Evolutionary conservation across 2,797 vertebrate species (phyloP).

Genomic region (Anniella stebbinsi): DNA sequence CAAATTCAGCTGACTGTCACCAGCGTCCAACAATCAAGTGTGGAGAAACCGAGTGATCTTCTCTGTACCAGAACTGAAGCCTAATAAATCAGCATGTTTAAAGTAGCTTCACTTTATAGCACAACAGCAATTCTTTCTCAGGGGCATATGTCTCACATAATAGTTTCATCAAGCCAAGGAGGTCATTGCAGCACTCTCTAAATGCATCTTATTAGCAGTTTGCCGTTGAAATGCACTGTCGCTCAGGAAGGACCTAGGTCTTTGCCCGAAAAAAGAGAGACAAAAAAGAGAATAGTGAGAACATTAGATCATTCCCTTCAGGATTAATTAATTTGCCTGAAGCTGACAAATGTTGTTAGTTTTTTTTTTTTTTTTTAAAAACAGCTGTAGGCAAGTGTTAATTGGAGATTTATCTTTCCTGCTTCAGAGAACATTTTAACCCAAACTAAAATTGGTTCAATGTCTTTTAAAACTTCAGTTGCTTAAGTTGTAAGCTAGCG

Average conservation of each 20-base stretch:
- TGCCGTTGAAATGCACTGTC: constrained; percentile 41
- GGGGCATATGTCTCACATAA: constrained; percentile 22
- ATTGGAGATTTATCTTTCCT: constrained; percentile 65
- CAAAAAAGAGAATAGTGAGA: constrained; percentile 56
- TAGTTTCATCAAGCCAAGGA: constrained; percentile 50
- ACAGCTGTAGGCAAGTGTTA: constrained; percentile 67
- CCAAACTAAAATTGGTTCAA: constrained; percentile 52
- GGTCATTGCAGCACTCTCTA: constrained; percentile 51
- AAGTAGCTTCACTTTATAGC: constrained; percentile 29
- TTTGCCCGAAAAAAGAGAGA: not conserved
- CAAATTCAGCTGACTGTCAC: not conserved
- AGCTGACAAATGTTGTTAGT: constrained; percentile 57
- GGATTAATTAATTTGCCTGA: constrained; percentile 71
- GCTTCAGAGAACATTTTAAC: constrained; percentile 57
- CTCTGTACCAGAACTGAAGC: constrained; percentile 33
- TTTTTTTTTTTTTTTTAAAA: too few species aligned
- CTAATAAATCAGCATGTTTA: constrained; percentile 48
- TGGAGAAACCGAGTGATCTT: not conserved
- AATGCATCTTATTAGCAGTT: constrained; percentile 39
- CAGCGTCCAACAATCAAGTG: not conserved
- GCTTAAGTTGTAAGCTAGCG: constrained; percentile 25
- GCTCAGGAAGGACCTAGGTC: constrained; percentile 42
- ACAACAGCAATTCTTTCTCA: constrained; percentile 43
- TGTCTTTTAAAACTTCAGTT: constrained; percentile 48
- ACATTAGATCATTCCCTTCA: constrained; percentile 58